phyloP scores from a whole-genome alignment of 1,140 invertebrate species.

The Drosophila auraria region DNA sequence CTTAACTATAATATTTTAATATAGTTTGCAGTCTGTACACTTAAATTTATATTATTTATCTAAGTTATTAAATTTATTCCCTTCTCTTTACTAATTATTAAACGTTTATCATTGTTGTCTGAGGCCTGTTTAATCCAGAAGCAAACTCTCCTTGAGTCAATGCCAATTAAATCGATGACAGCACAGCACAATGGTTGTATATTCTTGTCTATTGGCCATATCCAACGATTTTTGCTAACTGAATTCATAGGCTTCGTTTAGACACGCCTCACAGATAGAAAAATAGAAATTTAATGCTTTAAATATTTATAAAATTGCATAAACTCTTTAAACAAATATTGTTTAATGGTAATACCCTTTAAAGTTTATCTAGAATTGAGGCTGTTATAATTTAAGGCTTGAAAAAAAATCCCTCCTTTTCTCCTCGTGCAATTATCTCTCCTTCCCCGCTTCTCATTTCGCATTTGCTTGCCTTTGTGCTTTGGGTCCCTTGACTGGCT shows the following conservation, averaged over 20 bases:
- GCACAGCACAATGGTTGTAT: constrained; percentile 3
- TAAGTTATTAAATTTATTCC: no score
- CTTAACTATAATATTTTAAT: no score
- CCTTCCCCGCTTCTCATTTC: background rate
- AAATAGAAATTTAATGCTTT: background rate
- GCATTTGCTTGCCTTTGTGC: constrained; percentile 27
- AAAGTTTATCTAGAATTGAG: no score
- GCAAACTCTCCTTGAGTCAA: constrained; percentile 15
- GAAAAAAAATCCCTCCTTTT: background rate
- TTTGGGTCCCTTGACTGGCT: constrained; percentile 12
- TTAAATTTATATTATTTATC: no score
- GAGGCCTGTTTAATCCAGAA: constrained; percentile 3
- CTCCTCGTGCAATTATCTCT: background rate
- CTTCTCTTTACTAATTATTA: background rate
- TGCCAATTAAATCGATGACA: constrained; percentile 50
- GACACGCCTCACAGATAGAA: background rate
- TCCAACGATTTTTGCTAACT: constrained; percentile 16
- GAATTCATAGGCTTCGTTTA: constrained; percentile 24
- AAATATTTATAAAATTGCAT: no score
- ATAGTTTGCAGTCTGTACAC: no score
- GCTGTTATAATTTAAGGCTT: no score
- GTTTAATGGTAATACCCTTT: background rate
- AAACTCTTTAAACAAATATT: no score
- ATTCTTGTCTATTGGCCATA: constrained; percentile 1
- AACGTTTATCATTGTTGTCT: constrained; percentile 13